phyloP scores from a whole-genome alignment of 2,797 vertebrate species.

The Protosalanx chinensis region DNA sequence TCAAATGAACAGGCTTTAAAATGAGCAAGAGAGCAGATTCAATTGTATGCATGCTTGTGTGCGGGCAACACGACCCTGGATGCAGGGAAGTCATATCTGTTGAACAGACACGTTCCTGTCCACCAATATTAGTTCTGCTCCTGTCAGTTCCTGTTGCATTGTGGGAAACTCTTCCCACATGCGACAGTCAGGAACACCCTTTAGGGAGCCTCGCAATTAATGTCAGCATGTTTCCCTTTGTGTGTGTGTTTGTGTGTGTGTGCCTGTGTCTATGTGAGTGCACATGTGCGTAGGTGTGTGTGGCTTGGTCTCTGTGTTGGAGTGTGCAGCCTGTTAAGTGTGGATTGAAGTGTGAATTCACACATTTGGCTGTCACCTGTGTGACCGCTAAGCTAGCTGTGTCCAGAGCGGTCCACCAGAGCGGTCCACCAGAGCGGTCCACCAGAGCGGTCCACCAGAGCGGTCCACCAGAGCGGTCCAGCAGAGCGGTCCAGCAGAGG shows the following conservation, averaged over 20 bases:
- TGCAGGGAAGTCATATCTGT: too few relatives aligned
- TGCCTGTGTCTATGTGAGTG: background rate
- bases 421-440: too few relatives aligned
- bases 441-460: too few relatives aligned
- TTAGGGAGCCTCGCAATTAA: background rate
- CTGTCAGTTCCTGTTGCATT: conserved; percentile 9
- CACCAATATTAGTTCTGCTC: background rate
- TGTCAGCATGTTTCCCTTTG: background rate
- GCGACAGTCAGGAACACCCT: conserved; percentile 2
- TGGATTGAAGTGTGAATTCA: background rate
- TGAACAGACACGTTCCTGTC: background rate
- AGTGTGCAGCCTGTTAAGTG: background rate
- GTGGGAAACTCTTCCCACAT: conserved; percentile 3
- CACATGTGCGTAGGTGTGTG: background rate
- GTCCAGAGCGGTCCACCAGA: too few relatives aligned
- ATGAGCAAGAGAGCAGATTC: too few relatives aligned
- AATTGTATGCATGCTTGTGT: too few relatives aligned
- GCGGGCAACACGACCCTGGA: too few relatives aligned
- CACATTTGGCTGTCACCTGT: background rate
- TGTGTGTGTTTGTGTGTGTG: background rate
- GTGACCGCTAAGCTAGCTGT: background rate
- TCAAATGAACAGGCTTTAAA: too few relatives aligned
- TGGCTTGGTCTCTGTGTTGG: background rate
- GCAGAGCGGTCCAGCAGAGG: too few relatives aligned
- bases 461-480: too few relatives aligned